These are phyloP conservation scores for Noctilio leporinus DNA, from an alignment of 2,113 vertebrate genomes.

Conservation along the genomic window DNA sequence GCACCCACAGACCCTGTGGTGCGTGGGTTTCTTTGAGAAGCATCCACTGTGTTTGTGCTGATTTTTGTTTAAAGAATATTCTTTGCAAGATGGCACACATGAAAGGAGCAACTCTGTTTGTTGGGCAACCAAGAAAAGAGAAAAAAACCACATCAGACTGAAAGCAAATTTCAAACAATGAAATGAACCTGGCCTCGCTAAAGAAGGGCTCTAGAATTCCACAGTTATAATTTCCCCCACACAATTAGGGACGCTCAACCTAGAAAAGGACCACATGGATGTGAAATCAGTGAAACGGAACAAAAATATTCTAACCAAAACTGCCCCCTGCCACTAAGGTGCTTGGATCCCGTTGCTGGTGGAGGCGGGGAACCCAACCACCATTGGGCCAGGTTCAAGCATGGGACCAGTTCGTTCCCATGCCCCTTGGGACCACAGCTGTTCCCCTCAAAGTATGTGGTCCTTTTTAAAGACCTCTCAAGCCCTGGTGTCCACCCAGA, in stretches of 20 bases:
- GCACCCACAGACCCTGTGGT: neutral
- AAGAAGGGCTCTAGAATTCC: slow-evolving; percentile 2
- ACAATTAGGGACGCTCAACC: slow-evolving; percentile 15
- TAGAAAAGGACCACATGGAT: neutral
- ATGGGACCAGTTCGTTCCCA: neutral
- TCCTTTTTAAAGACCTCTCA: neutral
- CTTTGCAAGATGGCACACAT: slow-evolving; percentile 42
- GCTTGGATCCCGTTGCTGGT: neutral
- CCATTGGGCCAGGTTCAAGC: neutral
- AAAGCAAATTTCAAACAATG: slow-evolving; percentile 46
- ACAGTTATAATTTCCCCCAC: neutral
- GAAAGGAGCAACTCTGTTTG: slow-evolving; percentile 50
- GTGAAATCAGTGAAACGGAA: neutral
- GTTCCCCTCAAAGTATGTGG: neutral
- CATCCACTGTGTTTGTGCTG: slow-evolving; percentile 36
- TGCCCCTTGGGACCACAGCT: neutral
- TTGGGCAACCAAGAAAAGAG: slow-evolving; percentile 11
- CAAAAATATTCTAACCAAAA: neutral
- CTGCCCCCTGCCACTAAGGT: neutral
- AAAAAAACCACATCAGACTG: neutral
- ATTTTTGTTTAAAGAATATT: slow-evolving; percentile 56
- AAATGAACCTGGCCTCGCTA: neutral
- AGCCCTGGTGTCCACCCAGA: neutral
- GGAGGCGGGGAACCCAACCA: neutral
- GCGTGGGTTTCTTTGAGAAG: neutral